Evolutionary conservation across 2,797 vertebrate species (phyloP), one percentile per base, ranked within the genome.

Genomic region (Amazona ochrocephala): DNA sequence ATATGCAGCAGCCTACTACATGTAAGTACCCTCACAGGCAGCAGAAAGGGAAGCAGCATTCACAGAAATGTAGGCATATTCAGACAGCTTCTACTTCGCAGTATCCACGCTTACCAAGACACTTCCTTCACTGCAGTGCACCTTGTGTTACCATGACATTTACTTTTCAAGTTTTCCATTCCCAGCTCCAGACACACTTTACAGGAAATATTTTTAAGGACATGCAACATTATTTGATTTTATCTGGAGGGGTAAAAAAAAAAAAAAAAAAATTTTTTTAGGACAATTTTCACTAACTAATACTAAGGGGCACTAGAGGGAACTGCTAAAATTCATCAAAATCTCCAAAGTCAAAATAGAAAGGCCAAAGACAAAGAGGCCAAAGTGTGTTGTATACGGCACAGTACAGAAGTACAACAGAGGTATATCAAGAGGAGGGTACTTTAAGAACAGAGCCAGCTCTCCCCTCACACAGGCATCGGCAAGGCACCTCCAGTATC

Each of bases 1-100:
- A 94, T 11, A 86, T 37, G 93, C 56, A 79, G 44, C n/a, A 87
- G 93, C 23, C 97, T 54, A 76, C 11, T 42, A 87, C 50, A 62
- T 82, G 62, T 66, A 72, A 90, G 19, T 48, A 74, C 61, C 80
- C 90, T 67, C 80, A 72, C 29, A 62, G 78, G 42, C 92, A 86
- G 81, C 92, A 60, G 4, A 60, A 65, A 76, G 13, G 29, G 48
- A 74, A 60, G 14, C 76, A 34, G 79, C n/a, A 20, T 24, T 81
- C 75, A 70, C 42, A 86, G 65, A 42, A 86, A 87, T 0, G 2
- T 1, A 90, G 70, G 8, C 24, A 51, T 45, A 9, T 23, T 41
- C 73, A 81, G 70, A 39, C 37, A 78, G 30, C 53, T 50, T 61
- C 45, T n/a, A 0, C 61, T 70, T 71, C 2, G 9, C 73, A 50